These are phyloP conservation scores for Trichogramma pretiosum DNA, from an alignment of 1,140 invertebrate species.

Conservation along the genomic window DNA sequence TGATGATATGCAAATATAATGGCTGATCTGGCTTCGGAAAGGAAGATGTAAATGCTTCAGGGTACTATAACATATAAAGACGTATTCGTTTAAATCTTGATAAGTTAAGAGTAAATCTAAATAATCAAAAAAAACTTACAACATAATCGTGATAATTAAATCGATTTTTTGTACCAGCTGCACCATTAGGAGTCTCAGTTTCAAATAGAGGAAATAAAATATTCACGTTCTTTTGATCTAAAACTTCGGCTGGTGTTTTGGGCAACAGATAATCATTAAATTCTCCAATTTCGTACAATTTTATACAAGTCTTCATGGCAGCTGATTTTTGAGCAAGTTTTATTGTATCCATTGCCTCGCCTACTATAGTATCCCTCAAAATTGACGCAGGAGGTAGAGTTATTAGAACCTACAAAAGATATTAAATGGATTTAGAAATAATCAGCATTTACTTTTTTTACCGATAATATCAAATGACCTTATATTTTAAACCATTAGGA, in stretches of 20 bases:
- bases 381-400: constrained; percentile 33
- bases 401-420: constrained; percentile 27
- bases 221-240: neutral
- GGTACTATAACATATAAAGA: constrained; percentile 42
- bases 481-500: no score
- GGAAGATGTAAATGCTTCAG: constrained; percentile 36
- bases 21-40: constrained; percentile 30
- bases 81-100: no score
- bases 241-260: constrained; percentile 44
- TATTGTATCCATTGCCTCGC: constrained; percentile 45
- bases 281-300: constrained; percentile 65
- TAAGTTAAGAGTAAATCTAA: constrained; percentile 19
- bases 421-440: constrained; percentile 2
- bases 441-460: neutral
- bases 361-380: constrained; percentile 21
- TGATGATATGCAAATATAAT: constrained; percentile 53
- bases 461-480: neutral
- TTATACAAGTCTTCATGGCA: constrained; percentile 66
- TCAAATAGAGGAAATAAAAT: neutral
- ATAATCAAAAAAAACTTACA: constrained; percentile 26
- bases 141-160: no score
- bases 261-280: constrained; percentile 71
- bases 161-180: no score
- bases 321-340: constrained; percentile 70
- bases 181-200: no score